Evolutionary conservation across 2,113 vertebrate genomes (phyloP).

Genomic region (Melierax canorus): DNA sequence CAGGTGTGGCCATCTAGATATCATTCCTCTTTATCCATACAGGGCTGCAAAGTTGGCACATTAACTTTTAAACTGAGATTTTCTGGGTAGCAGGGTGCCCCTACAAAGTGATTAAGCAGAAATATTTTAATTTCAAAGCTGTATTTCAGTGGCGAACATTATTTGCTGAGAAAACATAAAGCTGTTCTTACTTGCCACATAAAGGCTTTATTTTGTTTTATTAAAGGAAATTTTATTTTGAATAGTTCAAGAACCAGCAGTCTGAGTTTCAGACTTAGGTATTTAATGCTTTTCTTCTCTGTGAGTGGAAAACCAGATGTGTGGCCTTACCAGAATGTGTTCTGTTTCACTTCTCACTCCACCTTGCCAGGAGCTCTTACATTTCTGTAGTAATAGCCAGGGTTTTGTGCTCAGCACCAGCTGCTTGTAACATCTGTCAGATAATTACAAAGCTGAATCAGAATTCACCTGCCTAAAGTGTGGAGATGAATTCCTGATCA

Average conservation of each 20-base stretch:
- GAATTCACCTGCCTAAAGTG: constrained; percentile 73
- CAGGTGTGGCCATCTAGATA: rapidly evolving
- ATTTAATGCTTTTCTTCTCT: background rate
- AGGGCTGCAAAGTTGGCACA: background rate
- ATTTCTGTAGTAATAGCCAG: constrained; percentile 63
- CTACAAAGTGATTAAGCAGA: background rate
- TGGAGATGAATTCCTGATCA: constrained; percentile 73
- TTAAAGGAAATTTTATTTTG: constrained; percentile 38
- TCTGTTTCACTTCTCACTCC: constrained; percentile 55
- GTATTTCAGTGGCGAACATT: background rate
- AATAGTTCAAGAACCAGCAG: constrained; percentile 43
- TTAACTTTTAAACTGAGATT: background rate
- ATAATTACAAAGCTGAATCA: constrained; percentile 72
- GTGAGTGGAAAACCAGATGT: constrained; percentile 62
- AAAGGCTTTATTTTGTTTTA: background rate
- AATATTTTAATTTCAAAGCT: background rate
- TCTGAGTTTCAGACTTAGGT: constrained; percentile 56
- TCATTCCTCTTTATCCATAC: background rate
- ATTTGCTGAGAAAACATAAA: background rate
- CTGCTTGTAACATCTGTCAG: constrained; percentile 75
- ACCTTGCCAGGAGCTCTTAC: constrained; percentile 67
- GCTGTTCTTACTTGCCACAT: background rate
- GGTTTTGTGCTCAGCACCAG: constrained; percentile 60
- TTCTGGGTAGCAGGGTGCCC: background rate
- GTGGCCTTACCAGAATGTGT: constrained; percentile 55